These are phyloP conservation scores for Trachymyrmex cornetzi DNA, from an alignment of 1,140 invertebrate genomes.

Conservation along the genomic window DNA sequence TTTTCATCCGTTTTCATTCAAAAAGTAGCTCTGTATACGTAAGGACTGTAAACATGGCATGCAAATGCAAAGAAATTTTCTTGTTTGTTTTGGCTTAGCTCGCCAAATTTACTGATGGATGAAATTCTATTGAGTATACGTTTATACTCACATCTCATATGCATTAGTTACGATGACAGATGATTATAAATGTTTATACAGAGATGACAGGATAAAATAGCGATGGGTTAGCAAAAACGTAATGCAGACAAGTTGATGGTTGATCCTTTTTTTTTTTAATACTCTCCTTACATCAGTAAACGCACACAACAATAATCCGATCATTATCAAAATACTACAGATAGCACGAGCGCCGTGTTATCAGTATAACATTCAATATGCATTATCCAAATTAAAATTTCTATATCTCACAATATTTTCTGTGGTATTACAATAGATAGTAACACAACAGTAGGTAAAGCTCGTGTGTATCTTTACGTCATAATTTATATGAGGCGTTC, in stretches of 20 bases:
- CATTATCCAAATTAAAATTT: constrained; percentile 67
- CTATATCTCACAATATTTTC: constrained; percentile 44
- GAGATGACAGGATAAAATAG: background rate
- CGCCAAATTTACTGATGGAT: background rate
- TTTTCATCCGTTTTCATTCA: background rate
- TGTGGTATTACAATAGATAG: constrained; percentile 62
- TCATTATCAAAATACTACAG: constrained; percentile 75
- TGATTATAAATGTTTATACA: background rate
- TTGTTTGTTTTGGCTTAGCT: background rate
- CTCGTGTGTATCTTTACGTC: constrained; percentile 28
- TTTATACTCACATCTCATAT: no score
- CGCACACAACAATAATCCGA: constrained; percentile 37
- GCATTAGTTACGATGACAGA: background rate
- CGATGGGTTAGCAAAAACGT: background rate
- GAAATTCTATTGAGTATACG: background rate
- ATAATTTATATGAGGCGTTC: constrained; percentile 47
- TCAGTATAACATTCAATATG: constrained; percentile 64
- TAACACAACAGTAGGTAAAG: constrained; percentile 55
- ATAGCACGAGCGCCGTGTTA: constrained; percentile 51
- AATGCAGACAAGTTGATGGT: background rate
- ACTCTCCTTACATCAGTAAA: constrained; percentile 51
- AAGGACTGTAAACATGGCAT: background rate
- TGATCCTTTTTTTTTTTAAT: constrained; percentile 43
- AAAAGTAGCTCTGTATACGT: background rate
- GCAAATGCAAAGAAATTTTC: background rate